Percentiles rank a stretch among this genome's conserved stretches.
These are phyloP conservation scores for Troides aeacus DNA, from an alignment of 2,888 invertebrate species.

Conservation along the genomic window DNA sequence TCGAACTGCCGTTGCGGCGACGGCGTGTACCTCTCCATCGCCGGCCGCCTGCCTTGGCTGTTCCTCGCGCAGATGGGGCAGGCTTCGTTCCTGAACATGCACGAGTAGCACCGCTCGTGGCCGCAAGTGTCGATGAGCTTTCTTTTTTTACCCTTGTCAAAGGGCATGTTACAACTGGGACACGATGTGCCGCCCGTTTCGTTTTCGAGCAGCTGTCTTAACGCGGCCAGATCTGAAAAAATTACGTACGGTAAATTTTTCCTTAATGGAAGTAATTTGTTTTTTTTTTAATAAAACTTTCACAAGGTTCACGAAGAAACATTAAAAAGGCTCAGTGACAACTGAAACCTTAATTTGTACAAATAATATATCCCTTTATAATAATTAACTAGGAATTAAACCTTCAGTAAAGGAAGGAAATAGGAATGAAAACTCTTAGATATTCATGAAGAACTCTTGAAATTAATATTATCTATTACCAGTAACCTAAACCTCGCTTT, in stretches of 20 bases:
- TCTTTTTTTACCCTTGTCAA: conserved; percentile 97
- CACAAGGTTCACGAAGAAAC: too few relatives aligned
- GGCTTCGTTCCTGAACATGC: conserved; percentile 94
- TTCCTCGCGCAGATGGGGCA: conserved; percentile 89
- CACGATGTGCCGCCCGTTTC: conserved; percentile 86
- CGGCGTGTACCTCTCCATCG: conserved; percentile 70
- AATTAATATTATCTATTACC: too few relatives aligned
- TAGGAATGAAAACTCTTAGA: too few relatives aligned
- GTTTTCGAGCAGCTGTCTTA: conserved; percentile 88
- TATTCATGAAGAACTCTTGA: too few relatives aligned
- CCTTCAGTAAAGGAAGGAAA: too few relatives aligned
- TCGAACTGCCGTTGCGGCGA: conserved; percentile 67
- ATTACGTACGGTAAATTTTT: conserved; percentile 23
- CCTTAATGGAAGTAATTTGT: background rate
- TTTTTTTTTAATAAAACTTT: background rate
- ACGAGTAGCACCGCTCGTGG: conserved; percentile 96
- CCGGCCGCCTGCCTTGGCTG: conserved; percentile 64
- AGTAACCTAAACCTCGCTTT: too few relatives aligned
- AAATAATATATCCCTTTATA: too few relatives aligned
- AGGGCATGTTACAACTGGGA: conserved; percentile 95
- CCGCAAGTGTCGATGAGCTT: conserved; percentile 97
- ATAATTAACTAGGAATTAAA: too few relatives aligned
- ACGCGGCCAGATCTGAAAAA: conserved; percentile 90
- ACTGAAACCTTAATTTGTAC: too few relatives aligned
- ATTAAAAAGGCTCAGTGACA: too few relatives aligned